phyloP scores from a whole-genome alignment of 2,113 vertebrate species.

The Oryzias melastigma region DNA sequence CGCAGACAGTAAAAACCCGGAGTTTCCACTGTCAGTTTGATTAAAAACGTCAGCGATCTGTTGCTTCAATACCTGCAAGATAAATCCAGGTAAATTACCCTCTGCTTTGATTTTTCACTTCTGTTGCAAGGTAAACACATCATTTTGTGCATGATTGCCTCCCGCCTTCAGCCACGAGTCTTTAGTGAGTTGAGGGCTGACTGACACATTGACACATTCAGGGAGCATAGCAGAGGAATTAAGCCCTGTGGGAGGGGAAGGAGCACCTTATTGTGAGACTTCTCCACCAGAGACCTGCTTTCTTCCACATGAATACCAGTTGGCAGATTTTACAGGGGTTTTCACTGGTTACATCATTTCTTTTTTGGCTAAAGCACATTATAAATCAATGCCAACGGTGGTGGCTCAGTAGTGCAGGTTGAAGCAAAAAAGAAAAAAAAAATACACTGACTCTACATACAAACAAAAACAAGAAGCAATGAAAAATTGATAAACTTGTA shows the following conservation, averaged over 20 bases:
- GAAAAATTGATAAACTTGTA: too few relatives aligned
- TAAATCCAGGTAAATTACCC: constrained; percentile 44
- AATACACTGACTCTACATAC: too few relatives aligned
- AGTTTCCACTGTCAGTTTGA: constrained; percentile 50
- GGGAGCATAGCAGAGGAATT: constrained; percentile 7
- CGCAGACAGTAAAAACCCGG: constrained; percentile 27
- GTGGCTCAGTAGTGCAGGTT: too few relatives aligned
- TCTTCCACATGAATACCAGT: constrained; percentile 15
- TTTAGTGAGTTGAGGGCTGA: constrained; percentile 5
- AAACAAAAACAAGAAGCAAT: too few relatives aligned
- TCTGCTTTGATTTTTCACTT: constrained; percentile 37
- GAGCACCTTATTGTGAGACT: constrained; percentile 5
- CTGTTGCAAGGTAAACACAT: constrained; percentile 50
- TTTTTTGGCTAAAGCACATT: background rate
- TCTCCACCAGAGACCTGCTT: constrained; percentile 10
- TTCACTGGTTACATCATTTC: background rate
- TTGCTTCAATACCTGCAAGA: constrained; percentile 22
- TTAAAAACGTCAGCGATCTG: constrained; percentile 35
- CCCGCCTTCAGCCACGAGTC: constrained; percentile 39
- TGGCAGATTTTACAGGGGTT: background rate
- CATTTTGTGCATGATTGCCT: constrained; percentile 48
- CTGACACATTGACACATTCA: constrained; percentile 24
- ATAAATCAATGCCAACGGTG: background rate
- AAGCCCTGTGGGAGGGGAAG: background rate
- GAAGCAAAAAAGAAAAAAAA: too few relatives aligned